These are phyloP conservation scores for Phocoena phocoena DNA, from an alignment of 2,113 vertebrate species.

Conservation along the genomic window DNA sequence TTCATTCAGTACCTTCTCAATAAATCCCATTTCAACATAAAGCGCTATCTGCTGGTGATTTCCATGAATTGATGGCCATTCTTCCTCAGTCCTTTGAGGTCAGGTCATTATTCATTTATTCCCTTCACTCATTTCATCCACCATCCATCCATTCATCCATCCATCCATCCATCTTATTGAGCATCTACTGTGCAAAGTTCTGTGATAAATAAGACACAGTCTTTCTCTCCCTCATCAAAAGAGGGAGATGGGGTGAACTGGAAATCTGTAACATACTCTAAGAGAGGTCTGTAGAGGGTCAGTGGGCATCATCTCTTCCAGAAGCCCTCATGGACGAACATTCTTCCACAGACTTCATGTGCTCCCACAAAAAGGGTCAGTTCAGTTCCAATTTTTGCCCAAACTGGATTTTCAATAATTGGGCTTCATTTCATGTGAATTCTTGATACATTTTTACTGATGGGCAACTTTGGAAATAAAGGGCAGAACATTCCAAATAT, in stretches of 20 bases:
- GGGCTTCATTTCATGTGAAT: background rate
- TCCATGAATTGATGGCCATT: constrained; percentile 41
- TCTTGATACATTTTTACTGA: background rate
- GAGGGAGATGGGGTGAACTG: background rate
- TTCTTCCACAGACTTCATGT: background rate
- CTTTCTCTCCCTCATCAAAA: background rate
- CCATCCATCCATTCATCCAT: background rate
- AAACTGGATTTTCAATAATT: background rate
- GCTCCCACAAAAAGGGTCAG: background rate
- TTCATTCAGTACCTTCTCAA: constrained; percentile 58
- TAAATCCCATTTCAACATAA: constrained; percentile 44
- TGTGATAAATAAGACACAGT: constrained; percentile 41
- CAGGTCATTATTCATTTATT: constrained; percentile 57
- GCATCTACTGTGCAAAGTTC: background rate
- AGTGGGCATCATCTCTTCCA: background rate
- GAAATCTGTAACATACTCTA: background rate
- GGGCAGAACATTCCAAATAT: background rate
- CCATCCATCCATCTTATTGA: background rate
- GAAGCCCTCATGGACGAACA: background rate
- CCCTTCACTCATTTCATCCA: constrained; percentile 34
- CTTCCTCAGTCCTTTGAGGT: constrained; percentile 42
- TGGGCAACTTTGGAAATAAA: background rate
- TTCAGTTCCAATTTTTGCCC: background rate
- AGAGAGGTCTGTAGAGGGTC: background rate
- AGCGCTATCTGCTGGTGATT: constrained; percentile 30